These are phyloP conservation scores for Cirrhinus mrigala DNA, from an alignment of 2,797 vertebrate genomes.

Conservation along the genomic window DNA sequence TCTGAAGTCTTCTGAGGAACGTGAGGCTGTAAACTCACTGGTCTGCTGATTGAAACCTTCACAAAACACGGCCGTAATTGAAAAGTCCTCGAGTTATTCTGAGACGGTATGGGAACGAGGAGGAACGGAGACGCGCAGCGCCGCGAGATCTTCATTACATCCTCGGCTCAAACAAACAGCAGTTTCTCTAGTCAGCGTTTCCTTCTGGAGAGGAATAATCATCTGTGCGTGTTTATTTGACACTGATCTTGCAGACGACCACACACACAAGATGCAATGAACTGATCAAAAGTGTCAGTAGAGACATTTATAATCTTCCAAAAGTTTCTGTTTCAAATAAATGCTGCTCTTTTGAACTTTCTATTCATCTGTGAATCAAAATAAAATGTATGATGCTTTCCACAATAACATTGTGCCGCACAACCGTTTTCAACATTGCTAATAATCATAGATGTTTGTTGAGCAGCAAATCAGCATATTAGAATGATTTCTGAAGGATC, in stretches of 20 bases:
- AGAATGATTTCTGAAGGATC: too few relatives aligned
- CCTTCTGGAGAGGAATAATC: background rate
- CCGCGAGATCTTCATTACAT: conserved; percentile 46
- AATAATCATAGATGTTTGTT: too few relatives aligned
- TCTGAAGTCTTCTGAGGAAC: background rate
- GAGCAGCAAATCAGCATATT: too few relatives aligned
- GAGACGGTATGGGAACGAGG: conserved; percentile 69
- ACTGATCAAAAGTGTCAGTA: too few relatives aligned
- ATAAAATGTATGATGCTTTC: too few relatives aligned
- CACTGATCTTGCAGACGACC: background rate
- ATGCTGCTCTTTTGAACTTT: too few relatives aligned
- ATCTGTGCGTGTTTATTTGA: background rate
- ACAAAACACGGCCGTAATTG: conserved; percentile 77
- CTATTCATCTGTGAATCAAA: too few relatives aligned
- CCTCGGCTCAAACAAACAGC: conserved; percentile 77
- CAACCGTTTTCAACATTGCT: too few relatives aligned
- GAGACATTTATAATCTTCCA: too few relatives aligned
- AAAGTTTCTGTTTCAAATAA: too few relatives aligned
- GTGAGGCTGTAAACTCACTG: background rate
- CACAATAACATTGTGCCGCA: too few relatives aligned
- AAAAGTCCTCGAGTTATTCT: conserved; percentile 81
- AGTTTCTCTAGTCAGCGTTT: conserved; percentile 81
- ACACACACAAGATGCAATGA: too few relatives aligned
- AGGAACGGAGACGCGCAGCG: background rate
- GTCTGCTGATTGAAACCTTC: conserved; percentile 66